Base-by-base conservation (phyloP, 30 jellyfish, hydroid and myxozoan genomes). In the Turritopsis dohrnii region DNA sequence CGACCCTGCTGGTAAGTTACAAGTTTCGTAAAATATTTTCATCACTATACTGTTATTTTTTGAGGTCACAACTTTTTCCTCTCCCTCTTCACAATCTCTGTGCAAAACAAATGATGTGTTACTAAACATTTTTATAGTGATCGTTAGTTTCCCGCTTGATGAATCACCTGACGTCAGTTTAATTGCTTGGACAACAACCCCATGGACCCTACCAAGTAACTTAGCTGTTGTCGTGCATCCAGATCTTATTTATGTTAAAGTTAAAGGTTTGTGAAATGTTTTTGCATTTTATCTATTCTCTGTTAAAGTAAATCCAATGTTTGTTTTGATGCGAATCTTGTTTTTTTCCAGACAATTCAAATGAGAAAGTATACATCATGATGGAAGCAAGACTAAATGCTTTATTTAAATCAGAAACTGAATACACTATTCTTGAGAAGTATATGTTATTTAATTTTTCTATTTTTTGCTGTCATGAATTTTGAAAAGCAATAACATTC, bases 141-240 rank as follows among this genome's bases (percentile, higher is more conserved):
- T 94, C 76, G 90, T 89, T 76, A 84, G 99, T 76, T 94, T 94
- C 65, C 97, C 97, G n/a, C 80, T 89, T 75, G 97, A 83, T 52
- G 97, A 90, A 53, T 79, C 66, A 20, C 96, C 96, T 7, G 90
- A 83, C 79, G 95, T 94, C 88, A 89, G 97, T 79, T 85, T 89
- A 93, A 84, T 94, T 41, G 99, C 99, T 7, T 94, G 99, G 99
- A 94, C 99, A 66, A 94, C 99, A 31, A 94, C 99, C 27, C 99
- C 99, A 13, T 94, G 99, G 99, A 94, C 99, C 21, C 73, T 94
- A 81, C 97, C 97, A 18, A 89, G 97, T 69, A 94, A 94, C 79
- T 76, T 94, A 72, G 97, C 99, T 29, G 74, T 94, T 79, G 99
- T 94, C 23, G 99, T 94, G 71, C 87, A 89, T 66, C 96, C 96